Percentiles rank a stretch among this genome's conserved stretches.
phyloP scores from a whole-genome alignment of 1,140 invertebrate genomes.

The Drosophila kanapiae region DNA sequence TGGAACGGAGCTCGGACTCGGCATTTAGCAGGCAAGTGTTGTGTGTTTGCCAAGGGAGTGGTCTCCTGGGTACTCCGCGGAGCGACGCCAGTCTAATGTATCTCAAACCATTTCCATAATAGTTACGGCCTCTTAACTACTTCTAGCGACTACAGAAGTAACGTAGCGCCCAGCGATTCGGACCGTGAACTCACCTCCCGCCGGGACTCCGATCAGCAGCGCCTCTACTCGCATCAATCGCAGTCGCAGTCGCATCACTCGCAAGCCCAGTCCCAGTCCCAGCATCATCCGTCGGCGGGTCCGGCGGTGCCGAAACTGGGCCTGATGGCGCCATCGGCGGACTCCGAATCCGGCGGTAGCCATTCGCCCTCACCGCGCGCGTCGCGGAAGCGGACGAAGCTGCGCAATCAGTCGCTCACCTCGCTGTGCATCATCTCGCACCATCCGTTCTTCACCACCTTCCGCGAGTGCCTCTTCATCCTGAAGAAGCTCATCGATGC shows the following conservation, averaged over 20 bases:
- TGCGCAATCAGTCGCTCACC: constrained; percentile 96
- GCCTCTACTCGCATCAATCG: constrained; percentile 55
- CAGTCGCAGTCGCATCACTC: constrained; percentile 15
- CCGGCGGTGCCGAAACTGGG: constrained; percentile 87
- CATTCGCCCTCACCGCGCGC: constrained; percentile 94
- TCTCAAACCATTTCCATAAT: constrained; percentile 83
- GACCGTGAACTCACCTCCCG: constrained; percentile 91
- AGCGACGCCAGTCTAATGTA: constrained; percentile 47
- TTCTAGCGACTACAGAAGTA: constrained; percentile 96
- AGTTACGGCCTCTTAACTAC: constrained; percentile 85
- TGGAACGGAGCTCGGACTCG: constrained; percentile 96
- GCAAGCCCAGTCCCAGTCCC: constrained; percentile 18
- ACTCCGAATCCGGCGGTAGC: constrained; percentile 94
- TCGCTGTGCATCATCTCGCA: constrained; percentile 99
- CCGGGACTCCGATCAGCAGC: constrained; percentile 87
- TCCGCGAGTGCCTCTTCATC: constrained; percentile 98
- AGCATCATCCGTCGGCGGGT: constrained; percentile 42
- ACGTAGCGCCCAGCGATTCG: constrained; percentile 94
- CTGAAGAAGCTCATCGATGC: constrained; percentile 98
- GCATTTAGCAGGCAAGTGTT: constrained; percentile 94
- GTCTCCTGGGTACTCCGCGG: neutral
- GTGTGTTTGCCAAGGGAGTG: constrained; percentile 28
- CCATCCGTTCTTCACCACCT: constrained; percentile 99
- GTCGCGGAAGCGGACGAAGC: constrained; percentile 91
- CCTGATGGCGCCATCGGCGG: constrained; percentile 89